Evolutionary conservation across 1,140 invertebrate genomes (phyloP), one percentile per base, ranked within the genome.

Genomic region (Polyergus mexicanus): DNA sequence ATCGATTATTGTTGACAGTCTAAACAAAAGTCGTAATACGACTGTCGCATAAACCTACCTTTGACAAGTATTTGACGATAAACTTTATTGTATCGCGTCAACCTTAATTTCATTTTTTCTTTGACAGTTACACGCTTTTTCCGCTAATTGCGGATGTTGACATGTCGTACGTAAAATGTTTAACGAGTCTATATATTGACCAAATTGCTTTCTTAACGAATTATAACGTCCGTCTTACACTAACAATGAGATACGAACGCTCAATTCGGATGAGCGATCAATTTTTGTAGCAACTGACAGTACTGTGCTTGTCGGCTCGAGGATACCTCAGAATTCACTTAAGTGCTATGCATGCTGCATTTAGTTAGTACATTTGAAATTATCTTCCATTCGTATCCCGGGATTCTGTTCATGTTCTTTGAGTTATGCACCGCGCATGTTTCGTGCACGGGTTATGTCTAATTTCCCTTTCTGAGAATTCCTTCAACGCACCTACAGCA

Each of bases 251-350:
- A 78, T 83, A 83, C 35, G 38, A 25, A 13, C 28, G 54, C 68
- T 56, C 69, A 69, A 91, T 91, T 85, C 85, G 85, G 83, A 89
- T 78, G 83, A 75, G 75, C 85, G 89, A 91, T 92, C 89, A 85
- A 86, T 90, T 83, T 66, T 87, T 81, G 89, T 87, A 77, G 87
- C 68, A 84, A 75, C 74, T 65, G 60, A 84, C 69, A 86, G 88
- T 90, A 91, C 75, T 90, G 71, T 86, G 72, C 56, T 86, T 54
- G 72, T 32, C 66, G 47, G 58, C 60, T 51, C 69, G 65, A 76
- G 72, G 77, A 84, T 62, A 75, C 44, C 75, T n/a, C 63, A 81
- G 85, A 92, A 92, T 92, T 91, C 88, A 80, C 88, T 91, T 88
- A 88, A 87, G 69, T 85, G 74, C 76, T 22, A 63, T 54, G 72